Percentiles rank a stretch among this genome's conserved stretches.
phyloP scores from a whole-genome alignment of 2,888 invertebrate genomes.

The Tyria jacobaeae region DNA sequence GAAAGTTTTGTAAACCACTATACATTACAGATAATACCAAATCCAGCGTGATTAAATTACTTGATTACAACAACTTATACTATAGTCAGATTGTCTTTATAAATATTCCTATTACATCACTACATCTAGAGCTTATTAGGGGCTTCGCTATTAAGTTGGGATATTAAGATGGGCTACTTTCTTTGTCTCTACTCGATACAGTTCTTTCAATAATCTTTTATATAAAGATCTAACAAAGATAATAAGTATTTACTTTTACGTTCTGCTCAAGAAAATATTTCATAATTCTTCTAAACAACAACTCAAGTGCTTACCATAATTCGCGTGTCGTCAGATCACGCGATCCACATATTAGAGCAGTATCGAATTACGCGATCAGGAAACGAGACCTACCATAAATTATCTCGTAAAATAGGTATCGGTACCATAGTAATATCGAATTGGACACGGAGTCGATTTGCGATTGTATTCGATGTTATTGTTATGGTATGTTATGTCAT shows the following conservation, averaged over 20 bases:
- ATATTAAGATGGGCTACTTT: too few relatives aligned
- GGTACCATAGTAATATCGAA: conserved; percentile 37
- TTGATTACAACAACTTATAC: too few relatives aligned
- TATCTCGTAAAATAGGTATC: conserved; percentile 45
- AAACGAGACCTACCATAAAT: conserved; percentile 43
- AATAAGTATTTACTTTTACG: not conserved
- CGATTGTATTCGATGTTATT: conserved; percentile 29
- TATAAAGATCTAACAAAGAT: not conserved
- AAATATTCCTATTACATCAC: too few relatives aligned
- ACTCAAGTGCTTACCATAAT: conserved; percentile 19
- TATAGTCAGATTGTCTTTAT: too few relatives aligned
- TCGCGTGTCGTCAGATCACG: conserved; percentile 39
- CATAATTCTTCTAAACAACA: conserved; percentile 7
- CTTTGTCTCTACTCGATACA: too few relatives aligned
- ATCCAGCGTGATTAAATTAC: too few relatives aligned
- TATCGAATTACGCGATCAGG: conserved; percentile 44
- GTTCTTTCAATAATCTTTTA: not conserved
- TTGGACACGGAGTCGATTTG: conserved; percentile 37
- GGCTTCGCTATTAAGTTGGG: too few relatives aligned
- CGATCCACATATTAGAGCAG: conserved; percentile 40
- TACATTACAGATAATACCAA: too few relatives aligned
- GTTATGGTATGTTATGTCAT: conserved; percentile 24
- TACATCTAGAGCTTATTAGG: too few relatives aligned
- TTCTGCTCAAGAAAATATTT: conserved; percentile 4
- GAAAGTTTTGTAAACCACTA: too few relatives aligned